phyloP scores from a whole-genome alignment of 2,888 invertebrate species.

The Pyrgus malvae region DNA sequence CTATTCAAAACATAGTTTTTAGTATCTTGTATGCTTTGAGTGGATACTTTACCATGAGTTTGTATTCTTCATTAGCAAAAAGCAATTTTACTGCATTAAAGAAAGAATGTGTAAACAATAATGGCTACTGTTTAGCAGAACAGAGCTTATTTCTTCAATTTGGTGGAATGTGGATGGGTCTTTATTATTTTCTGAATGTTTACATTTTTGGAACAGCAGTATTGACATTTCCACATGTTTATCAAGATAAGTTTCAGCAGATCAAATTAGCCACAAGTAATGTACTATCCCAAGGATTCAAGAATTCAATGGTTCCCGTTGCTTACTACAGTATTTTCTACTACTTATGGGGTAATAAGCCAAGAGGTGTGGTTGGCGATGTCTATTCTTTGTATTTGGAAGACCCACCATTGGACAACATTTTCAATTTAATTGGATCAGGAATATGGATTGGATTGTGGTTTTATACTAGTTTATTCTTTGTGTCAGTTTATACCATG shows the following conservation, averaged over 20 bases:
- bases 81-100: constrained; percentile 80
- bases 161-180: constrained; percentile 86
- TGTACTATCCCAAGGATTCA: constrained; percentile 82
- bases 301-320: constrained; percentile 83
- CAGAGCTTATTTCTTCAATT: constrained; percentile 85
- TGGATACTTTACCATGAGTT: constrained; percentile 85
- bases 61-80: constrained; percentile 85
- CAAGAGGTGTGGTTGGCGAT: constrained; percentile 75
- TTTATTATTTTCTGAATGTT: constrained; percentile 79
- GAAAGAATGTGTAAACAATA: constrained; percentile 65
- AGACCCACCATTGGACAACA: constrained; percentile 72
- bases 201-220: constrained; percentile 79
- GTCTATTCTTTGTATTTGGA: constrained; percentile 79
- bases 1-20: constrained; percentile 81
- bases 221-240: constrained; percentile 86
- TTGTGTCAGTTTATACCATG: constrained; percentile 87
- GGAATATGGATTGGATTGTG: constrained; percentile 84
- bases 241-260: constrained; percentile 86
- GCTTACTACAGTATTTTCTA: constrained; percentile 83
- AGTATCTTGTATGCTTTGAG: constrained; percentile 82
- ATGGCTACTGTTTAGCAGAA: constrained; percentile 84
- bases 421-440: constrained; percentile 68
- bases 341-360: constrained; percentile 81
- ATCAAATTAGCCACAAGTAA: constrained; percentile 82
- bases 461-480: constrained; percentile 86